phyloP scores from a whole-genome alignment of 2,113 vertebrate species.

The Phylloscopus trochiloides region DNA sequence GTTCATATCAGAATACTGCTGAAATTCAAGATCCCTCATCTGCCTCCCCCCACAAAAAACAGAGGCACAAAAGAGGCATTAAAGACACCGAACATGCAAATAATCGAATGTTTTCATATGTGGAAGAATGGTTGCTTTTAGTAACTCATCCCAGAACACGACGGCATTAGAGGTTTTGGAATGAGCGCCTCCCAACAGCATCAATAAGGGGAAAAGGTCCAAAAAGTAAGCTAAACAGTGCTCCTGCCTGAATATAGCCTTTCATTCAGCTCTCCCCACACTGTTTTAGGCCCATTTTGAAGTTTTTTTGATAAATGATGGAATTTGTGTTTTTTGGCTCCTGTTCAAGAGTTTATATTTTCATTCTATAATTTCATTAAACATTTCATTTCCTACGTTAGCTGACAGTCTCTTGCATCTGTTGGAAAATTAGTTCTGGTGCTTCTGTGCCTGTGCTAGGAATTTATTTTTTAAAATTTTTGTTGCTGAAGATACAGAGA shows the following conservation, averaged over 20 bases:
- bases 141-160: constrained; percentile 61
- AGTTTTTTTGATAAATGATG: constrained; percentile 61
- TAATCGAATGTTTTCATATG: constrained; percentile 46
- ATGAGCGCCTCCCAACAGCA: constrained; percentile 55
- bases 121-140: constrained; percentile 65
- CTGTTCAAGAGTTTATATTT: constrained; percentile 45
- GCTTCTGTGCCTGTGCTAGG: neutral
- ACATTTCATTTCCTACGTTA: constrained; percentile 65
- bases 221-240: constrained; percentile 63
- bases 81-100: constrained; percentile 47
- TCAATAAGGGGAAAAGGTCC: constrained; percentile 68
- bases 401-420: constrained; percentile 39
- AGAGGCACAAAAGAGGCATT: constrained; percentile 54
- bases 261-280: constrained; percentile 52
- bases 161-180: constrained; percentile 50
- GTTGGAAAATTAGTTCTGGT: constrained; percentile 37
- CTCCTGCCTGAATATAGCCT: constrained; percentile 63
- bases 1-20: constrained; percentile 44
- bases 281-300: neutral
- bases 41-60: neutral
- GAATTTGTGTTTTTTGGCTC: constrained; percentile 55
- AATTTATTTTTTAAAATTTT: neutral
- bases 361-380: constrained; percentile 57
- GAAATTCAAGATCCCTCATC: constrained; percentile 47
- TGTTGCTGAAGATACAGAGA: neutral